Conservation (phyloP, 2,797 vertebrate species). For the Ctenosaura bakeri region DNA sequence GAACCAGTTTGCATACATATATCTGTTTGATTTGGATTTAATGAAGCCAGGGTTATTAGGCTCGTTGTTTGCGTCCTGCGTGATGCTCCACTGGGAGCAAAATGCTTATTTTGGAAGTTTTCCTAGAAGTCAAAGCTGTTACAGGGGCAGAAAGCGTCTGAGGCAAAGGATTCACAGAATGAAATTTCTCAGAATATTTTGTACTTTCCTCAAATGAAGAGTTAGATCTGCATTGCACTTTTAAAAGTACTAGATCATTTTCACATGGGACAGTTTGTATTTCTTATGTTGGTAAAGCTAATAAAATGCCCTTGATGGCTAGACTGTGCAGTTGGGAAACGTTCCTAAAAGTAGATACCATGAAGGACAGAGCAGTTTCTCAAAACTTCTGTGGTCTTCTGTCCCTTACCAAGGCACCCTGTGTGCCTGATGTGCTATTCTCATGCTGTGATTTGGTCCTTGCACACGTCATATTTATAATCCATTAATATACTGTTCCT, state of each 20-base stretch:
- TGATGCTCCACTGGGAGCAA: not conserved
- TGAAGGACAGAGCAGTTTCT: not conserved
- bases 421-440: not conserved
- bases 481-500: not conserved
- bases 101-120: not conserved
- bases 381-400: not conserved
- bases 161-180: not conserved
- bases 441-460: not conserved
- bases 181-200: not conserved
- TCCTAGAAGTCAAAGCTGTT: not conserved
- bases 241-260: not conserved
- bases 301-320: not conserved
- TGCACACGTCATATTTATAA: not conserved
- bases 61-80: not conserved
- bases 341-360: not conserved
- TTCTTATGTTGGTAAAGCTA: not conserved
- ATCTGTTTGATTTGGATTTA: not conserved
- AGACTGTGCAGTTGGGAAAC: not conserved
- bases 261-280: not conserved
- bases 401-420: not conserved
- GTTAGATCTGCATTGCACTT: not conserved
- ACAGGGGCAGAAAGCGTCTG: not conserved
- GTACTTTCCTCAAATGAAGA: not conserved
- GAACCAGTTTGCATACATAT: not conserved
- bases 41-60: not conserved